Base-by-base conservation (phyloP, 2,888 invertebrate genomes). In the Drosophila nr. medialis region DNA sequence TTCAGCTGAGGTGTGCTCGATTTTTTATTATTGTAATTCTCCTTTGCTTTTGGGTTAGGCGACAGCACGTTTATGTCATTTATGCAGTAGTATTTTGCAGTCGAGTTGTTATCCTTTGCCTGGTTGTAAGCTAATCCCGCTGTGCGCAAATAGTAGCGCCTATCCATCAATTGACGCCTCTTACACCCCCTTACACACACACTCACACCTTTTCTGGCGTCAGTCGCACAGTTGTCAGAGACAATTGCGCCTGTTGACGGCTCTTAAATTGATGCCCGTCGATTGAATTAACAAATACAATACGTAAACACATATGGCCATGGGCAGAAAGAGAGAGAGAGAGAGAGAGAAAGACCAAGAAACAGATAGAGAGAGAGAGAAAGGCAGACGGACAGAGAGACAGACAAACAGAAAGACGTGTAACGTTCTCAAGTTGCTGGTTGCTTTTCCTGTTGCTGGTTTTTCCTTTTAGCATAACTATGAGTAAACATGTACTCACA, bases 241-340 rank as follows among this genome's bases (percentile, higher is more conserved):
- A 36, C 81, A 80, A 82, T 88, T 83, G 88, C 71, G 64, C 34
- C 64, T 73, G 77, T 69, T 86, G 85, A 81, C 77, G 81, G 85
- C 87, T 77, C 79, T 75, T 81, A 75, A 85, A 80, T 85, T 87
- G 86, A 83, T 86, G 83, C 71, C 77, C 74, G 75, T 75, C 85
- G 87, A 89, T 89, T 86, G 89, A 85, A 80, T 83, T 81, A 89
- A 86, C 86, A 86, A 86, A 86, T 86, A 72, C 80, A 74, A 77
- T 89, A 86, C 85, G 87, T 86, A 83, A 83, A 77, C 83, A 83
- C 83, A 89, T 86, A 84, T 86, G 75, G 69, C 42, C 68, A 58
- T 64, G 18, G 58, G 24, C n/a, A 45, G 36, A 53, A 21, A 38
- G 48, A 55, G 18, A 36, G 2, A 30, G 42, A 61, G 5, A 63